A percentile compares a stretch with the other conserved stretches of the same genome.
Evolutionary conservation across 2,888 invertebrate genomes (phyloP).

Genomic region (Tanytarsus gracilentus): DNA sequence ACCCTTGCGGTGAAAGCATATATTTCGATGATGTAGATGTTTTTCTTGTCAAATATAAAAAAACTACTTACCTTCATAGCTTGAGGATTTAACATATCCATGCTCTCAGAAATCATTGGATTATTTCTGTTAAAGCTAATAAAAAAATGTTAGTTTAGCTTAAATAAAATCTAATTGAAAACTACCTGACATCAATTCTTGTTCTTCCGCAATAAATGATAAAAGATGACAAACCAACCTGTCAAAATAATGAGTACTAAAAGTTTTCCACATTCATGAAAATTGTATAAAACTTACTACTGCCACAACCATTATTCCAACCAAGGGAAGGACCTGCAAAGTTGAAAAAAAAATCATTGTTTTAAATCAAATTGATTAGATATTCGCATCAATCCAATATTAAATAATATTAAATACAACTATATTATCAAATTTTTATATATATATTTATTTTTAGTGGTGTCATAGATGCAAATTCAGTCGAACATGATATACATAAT

Average conservation of each 20-base stretch:
- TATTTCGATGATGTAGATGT: neutral
- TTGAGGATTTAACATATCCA: slow-evolving; percentile 43
- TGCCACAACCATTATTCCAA: slow-evolving; percentile 32
- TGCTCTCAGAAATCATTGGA: slow-evolving; percentile 32
- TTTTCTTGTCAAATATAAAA: neutral
- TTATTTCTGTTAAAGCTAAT: slow-evolving; percentile 31
- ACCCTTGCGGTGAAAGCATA: neutral
- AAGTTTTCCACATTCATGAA: too few species aligned
- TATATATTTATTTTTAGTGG: slow-evolving; percentile 47
- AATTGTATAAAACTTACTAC: slow-evolving; percentile 29
- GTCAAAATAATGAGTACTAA: too few species aligned
- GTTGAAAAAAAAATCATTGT: neutral
- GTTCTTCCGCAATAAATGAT: slow-evolving; percentile 35
- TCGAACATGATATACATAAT: slow-evolving; percentile 42
- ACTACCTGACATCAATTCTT: slow-evolving; percentile 40
- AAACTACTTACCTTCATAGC: slow-evolving; percentile 39
- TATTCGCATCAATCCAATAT: slow-evolving; percentile 43
- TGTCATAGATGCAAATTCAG: slow-evolving; percentile 44
- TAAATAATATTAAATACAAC: too few species aligned
- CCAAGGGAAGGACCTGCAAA: slow-evolving; percentile 37
- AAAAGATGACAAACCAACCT: slow-evolving; percentile 33
- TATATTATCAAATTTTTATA: slow-evolving; percentile 31
- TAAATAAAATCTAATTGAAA: too few species aligned
- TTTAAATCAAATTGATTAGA: too few species aligned
- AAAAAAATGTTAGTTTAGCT: slow-evolving; percentile 2